Evolutionary conservation across 1,140 invertebrate genomes (phyloP), one percentile per base, ranked within the genome.

Genomic region (Heliconius melpomene): DNA sequence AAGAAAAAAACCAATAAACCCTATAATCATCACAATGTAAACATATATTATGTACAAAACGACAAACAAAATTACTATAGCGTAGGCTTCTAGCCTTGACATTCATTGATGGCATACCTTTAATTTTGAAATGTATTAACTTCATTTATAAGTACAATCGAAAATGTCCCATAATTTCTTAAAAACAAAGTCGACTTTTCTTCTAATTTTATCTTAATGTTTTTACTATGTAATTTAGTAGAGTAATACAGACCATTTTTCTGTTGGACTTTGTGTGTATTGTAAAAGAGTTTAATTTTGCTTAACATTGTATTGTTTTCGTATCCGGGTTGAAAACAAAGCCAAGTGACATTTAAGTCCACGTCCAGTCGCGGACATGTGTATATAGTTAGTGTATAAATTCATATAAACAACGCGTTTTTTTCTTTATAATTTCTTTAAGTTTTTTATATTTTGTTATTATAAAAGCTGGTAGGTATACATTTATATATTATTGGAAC

Each of bases 11-110:
- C 26, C 7, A 57, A 57, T n/a, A 57, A 57, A 23, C 60, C 26
- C 26, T 66, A n/a, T 60, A 29, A 66, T 66, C 26, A 29, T 26
- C 60, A 29, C 26, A 11, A 72, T 71, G 23, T 40, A 75, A 36
- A 75, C 66, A 75, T 75, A 60, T 40, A 36, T 7, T 36, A 70
- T 54, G 26, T 29, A 80, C 79, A 80, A 75, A 77, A 72, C 36
- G 72, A 79, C 46, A 79, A 80, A 72, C 80, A 54, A 80, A 74
- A 77, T 77, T 77, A 77, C 75, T 78, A 81, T 54, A 81, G 72
- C 54, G 70, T 79, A 79, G 79, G 74, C 74, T 75, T 79, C 72
- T 80, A 80, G 74, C 88, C 88, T 89, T 89, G 88, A 89, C 88
- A 89, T 89, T 89, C 88, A 89, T 85, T 87, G 82, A 86, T 81